These are phyloP conservation scores for Chrysemys picta DNA, from an alignment of 2,113 vertebrate genomes.

Conservation along the genomic window DNA sequence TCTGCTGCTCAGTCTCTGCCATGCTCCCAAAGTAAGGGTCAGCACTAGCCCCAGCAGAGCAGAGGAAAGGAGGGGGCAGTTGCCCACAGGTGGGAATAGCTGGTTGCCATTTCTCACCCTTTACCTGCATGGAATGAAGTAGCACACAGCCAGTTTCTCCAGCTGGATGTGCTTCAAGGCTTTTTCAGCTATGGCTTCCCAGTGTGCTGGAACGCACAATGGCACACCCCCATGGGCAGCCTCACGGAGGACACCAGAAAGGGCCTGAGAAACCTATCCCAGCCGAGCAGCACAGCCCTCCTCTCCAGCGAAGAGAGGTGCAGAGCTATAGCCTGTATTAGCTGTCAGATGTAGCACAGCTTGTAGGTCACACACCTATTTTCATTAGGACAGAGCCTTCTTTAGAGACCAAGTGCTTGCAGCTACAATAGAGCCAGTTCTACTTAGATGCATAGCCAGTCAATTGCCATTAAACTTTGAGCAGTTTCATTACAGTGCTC, in stretches of 20 bases:
- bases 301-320: background rate
- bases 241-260: background rate
- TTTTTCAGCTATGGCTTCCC: background rate
- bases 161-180: background rate
- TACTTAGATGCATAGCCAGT: slow-evolving; percentile 18
- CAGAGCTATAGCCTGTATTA: background rate
- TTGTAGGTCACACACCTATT: fast-evolving
- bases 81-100: fast-evolving
- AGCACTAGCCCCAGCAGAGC: background rate
- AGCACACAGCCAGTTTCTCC: background rate
- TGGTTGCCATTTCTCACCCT: background rate
- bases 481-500: slow-evolving; percentile 49
- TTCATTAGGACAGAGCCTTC: fast-evolving
- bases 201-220: background rate
- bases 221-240: background rate
- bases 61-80: background rate
- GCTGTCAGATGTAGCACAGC: background rate
- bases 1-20: no score
- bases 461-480: slow-evolving; percentile 23
- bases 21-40: no score
- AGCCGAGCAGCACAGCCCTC: background rate
- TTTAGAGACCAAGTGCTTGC: fast-evolving
- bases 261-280: background rate
- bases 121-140: background rate
- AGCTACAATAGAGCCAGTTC: background rate